phyloP scores from a whole-genome alignment of 2,797 vertebrate genomes.

The Eutrigla gurnardus region DNA sequence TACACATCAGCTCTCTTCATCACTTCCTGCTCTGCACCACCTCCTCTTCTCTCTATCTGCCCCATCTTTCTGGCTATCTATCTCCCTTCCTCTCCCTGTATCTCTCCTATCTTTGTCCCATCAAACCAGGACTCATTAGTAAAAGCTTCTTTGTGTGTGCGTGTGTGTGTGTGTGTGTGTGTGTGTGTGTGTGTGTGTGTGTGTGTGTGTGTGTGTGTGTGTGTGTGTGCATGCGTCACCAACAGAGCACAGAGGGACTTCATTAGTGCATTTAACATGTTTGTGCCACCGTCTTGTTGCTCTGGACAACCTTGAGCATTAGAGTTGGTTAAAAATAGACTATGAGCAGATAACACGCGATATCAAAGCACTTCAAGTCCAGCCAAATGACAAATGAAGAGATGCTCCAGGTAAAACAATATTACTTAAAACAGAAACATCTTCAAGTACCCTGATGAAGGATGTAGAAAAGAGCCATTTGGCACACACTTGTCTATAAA shows the following conservation, averaged over 20 bases:
- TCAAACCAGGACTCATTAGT: slow-evolving; percentile 70
- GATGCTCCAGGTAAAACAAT: slow-evolving; percentile 22
- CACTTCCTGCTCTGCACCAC: slow-evolving; percentile 37
- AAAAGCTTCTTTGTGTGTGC: slow-evolving; percentile 51
- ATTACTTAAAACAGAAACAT: slow-evolving; percentile 1
- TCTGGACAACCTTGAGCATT: slow-evolving; percentile 67
- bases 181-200: neutral
- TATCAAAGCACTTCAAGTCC: slow-evolving; percentile 48
- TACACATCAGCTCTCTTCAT: slow-evolving; percentile 57
- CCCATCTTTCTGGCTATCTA: slow-evolving; percentile 15
- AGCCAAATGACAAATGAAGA: slow-evolving; percentile 27
- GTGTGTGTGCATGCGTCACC: slow-evolving; percentile 15
- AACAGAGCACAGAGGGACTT: slow-evolving; percentile 69
- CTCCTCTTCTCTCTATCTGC: slow-evolving; percentile 37
- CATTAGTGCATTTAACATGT: slow-evolving; percentile 73
- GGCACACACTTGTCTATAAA: neutral
- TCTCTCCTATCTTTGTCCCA: slow-evolving; percentile 56
- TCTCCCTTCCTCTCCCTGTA: slow-evolving; percentile 35
- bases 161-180: neutral
- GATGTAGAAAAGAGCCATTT: neutral
- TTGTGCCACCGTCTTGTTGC: slow-evolving; percentile 65
- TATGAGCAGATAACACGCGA: slow-evolving; percentile 14
- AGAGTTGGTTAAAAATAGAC: slow-evolving; percentile 62
- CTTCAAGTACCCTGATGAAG: neutral
- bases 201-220: slow-evolving; percentile 4